A percentile compares a stretch with the other conserved stretches of the same genome.
Evolutionary conservation across 2,797 vertebrate genomes (phyloP).

Genomic region (Silurus aristotelis): DNA sequence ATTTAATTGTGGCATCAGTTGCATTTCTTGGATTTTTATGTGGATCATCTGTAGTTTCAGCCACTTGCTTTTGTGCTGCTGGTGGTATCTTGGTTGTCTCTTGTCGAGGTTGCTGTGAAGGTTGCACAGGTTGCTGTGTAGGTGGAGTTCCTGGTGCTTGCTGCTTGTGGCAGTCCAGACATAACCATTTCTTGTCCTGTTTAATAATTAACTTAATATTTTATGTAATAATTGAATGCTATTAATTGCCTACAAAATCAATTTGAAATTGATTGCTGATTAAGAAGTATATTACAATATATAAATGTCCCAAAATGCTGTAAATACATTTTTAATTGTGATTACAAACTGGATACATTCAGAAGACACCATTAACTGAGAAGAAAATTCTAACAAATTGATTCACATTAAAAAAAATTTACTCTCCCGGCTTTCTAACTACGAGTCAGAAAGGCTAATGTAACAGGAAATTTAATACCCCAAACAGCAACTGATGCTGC

Average conservation of each 20-base stretch:
- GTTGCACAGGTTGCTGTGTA: conserved; percentile 10
- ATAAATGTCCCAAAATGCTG: no score
- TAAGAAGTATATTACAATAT: no score
- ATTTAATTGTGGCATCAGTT: conserved; percentile 64
- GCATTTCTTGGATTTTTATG: conserved; percentile 49
- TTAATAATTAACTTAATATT: no score
- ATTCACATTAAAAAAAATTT: neutral
- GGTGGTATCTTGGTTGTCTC: conserved; percentile 60
- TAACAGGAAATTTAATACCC: neutral
- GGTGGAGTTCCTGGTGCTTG: conserved; percentile 68
- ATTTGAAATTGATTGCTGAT: no score
- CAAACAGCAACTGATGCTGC: neutral
- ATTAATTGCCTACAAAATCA: no score
- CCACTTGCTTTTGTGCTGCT: conserved; percentile 6
- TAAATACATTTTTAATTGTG: no score
- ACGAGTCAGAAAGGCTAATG: neutral
- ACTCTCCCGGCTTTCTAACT: neutral
- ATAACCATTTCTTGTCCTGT: conserved; percentile 78
- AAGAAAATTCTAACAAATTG: neutral
- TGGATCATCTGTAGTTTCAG: neutral
- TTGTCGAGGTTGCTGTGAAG: no score
- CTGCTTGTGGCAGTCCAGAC: conserved; percentile 86
- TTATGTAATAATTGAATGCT: no score
- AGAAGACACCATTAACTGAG: no score
- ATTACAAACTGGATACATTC: no score